Base-by-base conservation (phyloP, 2,113 vertebrate genomes). In the Nothobranchius kuhntae region DNA sequence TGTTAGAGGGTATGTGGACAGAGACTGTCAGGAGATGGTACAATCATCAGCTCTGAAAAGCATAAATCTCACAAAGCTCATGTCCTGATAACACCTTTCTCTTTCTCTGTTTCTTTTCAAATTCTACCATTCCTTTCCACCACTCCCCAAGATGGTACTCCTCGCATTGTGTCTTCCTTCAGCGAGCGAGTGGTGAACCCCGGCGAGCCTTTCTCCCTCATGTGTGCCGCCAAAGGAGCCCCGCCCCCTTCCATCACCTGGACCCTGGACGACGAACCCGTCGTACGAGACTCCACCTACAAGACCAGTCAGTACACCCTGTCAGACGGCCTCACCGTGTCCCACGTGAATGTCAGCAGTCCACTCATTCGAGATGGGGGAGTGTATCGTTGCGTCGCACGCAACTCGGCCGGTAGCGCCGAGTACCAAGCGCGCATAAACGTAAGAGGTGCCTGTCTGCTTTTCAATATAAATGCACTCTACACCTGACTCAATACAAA, bases 391-490 rank as follows among this genome's bases (percentile, higher is more conserved):
- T 99, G 98, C 93, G 92, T 95, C 15, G 98, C 98, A 84, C 95
- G 96, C 93, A 99, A 99, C 95, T 97, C 96, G 90, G 98, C 98
- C 93, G 98, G 98, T 93, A 96, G 96, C 94, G 97, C 96, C 94
- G 97, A 99, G 94, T 99, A 99, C 94, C 98, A 99, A 96, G 97
- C 97, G 95, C 97, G 97, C 97, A 99, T 99, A 99, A 99, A 99
- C 97, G 98, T 99, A 99, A 99, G 98, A 99, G 98, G 98, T 99
- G 98, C 98, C 97, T 99, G 97, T 99, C 97, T 97, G 97, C 95
- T 96, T 98, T 98, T 99, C 96, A 98, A 98, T 98, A 94, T 90
- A 89, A 89, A 84, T 72, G 89, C 90, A 90, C 90, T 81, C 86
- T 83, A 91, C 90, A 91, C 90, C 82, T 78, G 61, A 87, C 62